phyloP scores from a whole-genome alignment of 2,797 vertebrate genomes.

The Melanotaenia pygmaea region DNA sequence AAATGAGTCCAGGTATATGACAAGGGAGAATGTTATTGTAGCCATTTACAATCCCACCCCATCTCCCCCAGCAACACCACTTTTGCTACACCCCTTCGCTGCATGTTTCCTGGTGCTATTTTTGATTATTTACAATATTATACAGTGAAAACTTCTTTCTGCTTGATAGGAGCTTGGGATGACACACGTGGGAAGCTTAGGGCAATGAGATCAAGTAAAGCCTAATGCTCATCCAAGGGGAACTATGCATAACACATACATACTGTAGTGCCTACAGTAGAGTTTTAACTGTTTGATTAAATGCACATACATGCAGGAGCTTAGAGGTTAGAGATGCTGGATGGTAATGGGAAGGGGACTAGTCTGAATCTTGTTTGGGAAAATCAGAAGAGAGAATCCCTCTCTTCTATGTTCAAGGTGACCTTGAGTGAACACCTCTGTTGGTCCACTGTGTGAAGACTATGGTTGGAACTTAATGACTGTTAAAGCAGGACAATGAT shows the following conservation, averaged over 20 bases:
- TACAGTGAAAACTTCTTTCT: conserved; percentile 70
- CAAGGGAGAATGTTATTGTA: conserved; percentile 20
- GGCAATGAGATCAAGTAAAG: conserved; percentile 77
- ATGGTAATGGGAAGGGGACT: conserved; percentile 39
- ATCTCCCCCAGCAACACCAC: not conserved
- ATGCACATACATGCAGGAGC: conserved; percentile 20
- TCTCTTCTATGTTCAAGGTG: conserved; percentile 59
- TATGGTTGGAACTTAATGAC: conserved; percentile 51
- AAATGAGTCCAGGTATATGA: conserved; percentile 47
- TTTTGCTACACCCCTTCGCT: conserved; percentile 9
- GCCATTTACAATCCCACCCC: conserved; percentile 26
- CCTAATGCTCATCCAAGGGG: conserved; percentile 72
- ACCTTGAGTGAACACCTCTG: conserved; percentile 52
- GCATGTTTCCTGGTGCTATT: conserved; percentile 56
- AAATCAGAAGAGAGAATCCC: conserved; percentile 22
- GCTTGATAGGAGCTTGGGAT: conserved; percentile 64
- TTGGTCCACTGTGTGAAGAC: conserved; percentile 45
- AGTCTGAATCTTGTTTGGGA: conserved; percentile 44
- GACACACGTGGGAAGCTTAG: conserved; percentile 68
- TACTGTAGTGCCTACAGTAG: conserved; percentile 59
- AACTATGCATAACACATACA: conserved; percentile 66
- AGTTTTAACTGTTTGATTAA: conserved; percentile 48
- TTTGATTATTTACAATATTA: conserved; percentile 75
- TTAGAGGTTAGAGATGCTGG: conserved; percentile 38
- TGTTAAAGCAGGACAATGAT: conserved; percentile 46